Evolutionary conservation across 2,797 vertebrate genomes (phyloP).

Genomic region (Mycteria americana): DNA sequence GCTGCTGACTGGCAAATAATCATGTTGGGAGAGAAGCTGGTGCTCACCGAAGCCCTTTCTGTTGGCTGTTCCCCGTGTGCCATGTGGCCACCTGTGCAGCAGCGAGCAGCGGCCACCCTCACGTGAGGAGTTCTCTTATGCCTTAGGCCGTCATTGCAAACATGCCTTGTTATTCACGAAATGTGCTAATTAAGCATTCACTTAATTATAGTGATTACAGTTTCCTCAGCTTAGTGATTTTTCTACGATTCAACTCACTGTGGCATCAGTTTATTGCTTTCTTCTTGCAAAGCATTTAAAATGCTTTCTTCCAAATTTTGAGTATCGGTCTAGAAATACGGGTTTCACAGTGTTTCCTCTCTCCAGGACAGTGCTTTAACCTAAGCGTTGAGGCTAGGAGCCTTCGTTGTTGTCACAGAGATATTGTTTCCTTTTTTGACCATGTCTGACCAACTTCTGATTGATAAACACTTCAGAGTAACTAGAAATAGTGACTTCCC

Average conservation of each 20-base stretch:
- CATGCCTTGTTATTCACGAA: slow-evolving; percentile 43
- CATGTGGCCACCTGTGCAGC: not conserved
- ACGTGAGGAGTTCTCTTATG: not conserved
- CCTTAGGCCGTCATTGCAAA: slow-evolving; percentile 40
- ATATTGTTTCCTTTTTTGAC: not conserved
- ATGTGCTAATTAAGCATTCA: slow-evolving; percentile 57
- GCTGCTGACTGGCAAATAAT: not conserved
- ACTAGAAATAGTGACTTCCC: not conserved
- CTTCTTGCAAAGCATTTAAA: slow-evolving; percentile 7
- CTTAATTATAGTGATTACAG: slow-evolving; percentile 67
- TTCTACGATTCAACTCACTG: slow-evolving; percentile 28
- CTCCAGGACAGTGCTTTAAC: not conserved
- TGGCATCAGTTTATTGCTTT: slow-evolving; percentile 41
- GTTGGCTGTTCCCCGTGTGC: not conserved
- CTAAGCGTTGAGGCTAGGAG: not conserved
- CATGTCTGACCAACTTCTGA: not conserved
- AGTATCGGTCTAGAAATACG: not conserved
- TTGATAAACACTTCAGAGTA: not conserved
- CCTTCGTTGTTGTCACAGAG: rapidly evolving
- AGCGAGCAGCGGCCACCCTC: not conserved
- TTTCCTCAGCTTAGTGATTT: slow-evolving; percentile 55
- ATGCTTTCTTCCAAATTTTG: not conserved
- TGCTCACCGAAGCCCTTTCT: not conserved
- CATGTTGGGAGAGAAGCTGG: not conserved
- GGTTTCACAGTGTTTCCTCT: not conserved